Base-by-base conservation (phyloP, 2,888 invertebrate species). In the Eupithecia dodoneata region DNA sequence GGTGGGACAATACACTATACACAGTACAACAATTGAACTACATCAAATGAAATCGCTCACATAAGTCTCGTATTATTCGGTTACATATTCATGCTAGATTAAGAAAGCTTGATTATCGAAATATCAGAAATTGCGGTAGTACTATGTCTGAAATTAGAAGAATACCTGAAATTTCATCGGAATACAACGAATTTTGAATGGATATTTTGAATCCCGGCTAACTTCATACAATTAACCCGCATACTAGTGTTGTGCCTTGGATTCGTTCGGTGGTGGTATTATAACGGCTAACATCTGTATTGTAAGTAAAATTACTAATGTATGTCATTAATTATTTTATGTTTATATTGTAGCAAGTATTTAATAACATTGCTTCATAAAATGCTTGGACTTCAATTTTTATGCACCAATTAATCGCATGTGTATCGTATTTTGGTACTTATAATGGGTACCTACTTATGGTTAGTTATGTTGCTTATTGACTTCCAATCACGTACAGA, bases 231-330 rank as follows among this genome's bases (percentile, higher is more conserved):
- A 63, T 76, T 79, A 80, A 71, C 76, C 74, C 81, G 81, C 77
- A 76, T 82, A 85, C 85, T 86, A 88, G 92, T 90, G 91, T 81
- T 84, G 90, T 87, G 86, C 81, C 86, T 83, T 83, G 86, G 87
- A 83, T 83, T 83, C 84, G 82, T 85, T 90, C 90, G 94, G 94
- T 94, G 94, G 90, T 93, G 94, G 94, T 93, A 71, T 76, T 85
- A 52, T 88, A 88, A 88, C 87, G 88, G 86, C 90, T 93, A 92
- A 92, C 92, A 87, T 82, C 89, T 86, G 88, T 92, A 87, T 93
- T 93, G 94, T 94, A 94, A 94, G 94, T 94, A 94, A 92, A 89
- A 83, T 90, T 91, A 91, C 93, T 94, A 94, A 93, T 93, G 87
- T 83, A 81, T 86, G 80, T 86, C 74, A 82, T 79, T 81, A 81